These are phyloP conservation scores for Tapera naevia DNA, from an alignment of 2,797 vertebrate species.

Conservation along the genomic window DNA sequence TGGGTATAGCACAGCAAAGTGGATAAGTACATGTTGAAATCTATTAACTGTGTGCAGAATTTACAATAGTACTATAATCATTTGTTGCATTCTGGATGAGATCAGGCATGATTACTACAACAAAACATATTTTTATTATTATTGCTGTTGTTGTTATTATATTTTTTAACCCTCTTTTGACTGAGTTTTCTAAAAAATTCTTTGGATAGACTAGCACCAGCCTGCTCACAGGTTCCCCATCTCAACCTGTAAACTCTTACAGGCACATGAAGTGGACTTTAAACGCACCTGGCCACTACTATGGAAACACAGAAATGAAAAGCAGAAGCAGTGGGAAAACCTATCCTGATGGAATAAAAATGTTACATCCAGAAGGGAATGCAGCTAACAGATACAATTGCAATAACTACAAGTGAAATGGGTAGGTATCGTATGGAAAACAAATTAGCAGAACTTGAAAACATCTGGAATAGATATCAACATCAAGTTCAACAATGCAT, in stretches of 20 bases:
- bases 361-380: background rate
- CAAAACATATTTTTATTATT: too few species aligned
- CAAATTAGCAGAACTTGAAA: conserved; percentile 55
- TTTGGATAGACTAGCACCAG: background rate
- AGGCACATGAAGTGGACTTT: background rate
- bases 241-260: background rate
- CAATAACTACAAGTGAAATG: conserved; percentile 30
- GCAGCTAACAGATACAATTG: conserved; percentile 19
- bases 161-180: background rate
- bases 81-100: background rate
- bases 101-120: background rate
- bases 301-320: conserved; percentile 24
- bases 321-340: conserved; percentile 32
- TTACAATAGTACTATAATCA: accelerated
- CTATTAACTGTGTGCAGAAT: too few species aligned
- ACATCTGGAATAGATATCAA: conserved; percentile 62
- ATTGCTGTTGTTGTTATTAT: too few species aligned
- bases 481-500: conserved; percentile 25
- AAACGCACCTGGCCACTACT: conserved; percentile 5
- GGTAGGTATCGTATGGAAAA: conserved; percentile 50
- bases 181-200: background rate
- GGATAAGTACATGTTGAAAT: background rate
- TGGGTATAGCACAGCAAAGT: background rate
- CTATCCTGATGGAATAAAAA: conserved; percentile 31
- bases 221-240: background rate